Percentiles rank a stretch among this genome's conserved stretches.
phyloP scores from a whole-genome alignment of 2,797 vertebrate genomes.

The Carduelis carduelis region DNA sequence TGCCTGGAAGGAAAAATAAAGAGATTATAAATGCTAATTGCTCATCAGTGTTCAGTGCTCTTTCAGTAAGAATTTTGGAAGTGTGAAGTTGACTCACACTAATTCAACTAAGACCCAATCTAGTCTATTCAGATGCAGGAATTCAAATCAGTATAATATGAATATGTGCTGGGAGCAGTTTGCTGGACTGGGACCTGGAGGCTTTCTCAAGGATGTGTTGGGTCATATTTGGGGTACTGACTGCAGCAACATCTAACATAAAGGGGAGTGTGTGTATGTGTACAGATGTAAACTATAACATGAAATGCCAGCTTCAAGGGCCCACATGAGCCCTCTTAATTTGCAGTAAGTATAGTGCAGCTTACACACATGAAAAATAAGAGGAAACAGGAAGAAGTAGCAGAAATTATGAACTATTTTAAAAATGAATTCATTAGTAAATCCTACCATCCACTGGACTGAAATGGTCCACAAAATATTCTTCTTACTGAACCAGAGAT shows the following conservation, averaged over 20 bases:
- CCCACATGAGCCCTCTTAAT: not conserved
- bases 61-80: not conserved
- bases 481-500: not conserved
- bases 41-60: not conserved
- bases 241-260: not conserved
- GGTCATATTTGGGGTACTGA: not conserved
- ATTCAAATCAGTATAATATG: not conserved
- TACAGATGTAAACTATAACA: not conserved
- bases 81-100: not conserved
- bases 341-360: not conserved
- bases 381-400: not conserved
- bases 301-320: not conserved
- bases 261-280: not conserved
- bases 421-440: not conserved
- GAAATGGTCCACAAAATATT: not conserved
- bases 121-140: not conserved
- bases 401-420: not conserved
- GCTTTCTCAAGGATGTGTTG: not conserved
- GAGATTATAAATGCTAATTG: not conserved
- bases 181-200: not conserved
- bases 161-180: not conserved
- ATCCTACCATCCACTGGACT: not conserved
- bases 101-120: not conserved
- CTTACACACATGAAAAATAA: not conserved
- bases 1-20: conserved; percentile 74